These are phyloP conservation scores for Andinoacara biseriatus DNA, from an alignment of 2,113 vertebrate species.

Conservation along the genomic window DNA sequence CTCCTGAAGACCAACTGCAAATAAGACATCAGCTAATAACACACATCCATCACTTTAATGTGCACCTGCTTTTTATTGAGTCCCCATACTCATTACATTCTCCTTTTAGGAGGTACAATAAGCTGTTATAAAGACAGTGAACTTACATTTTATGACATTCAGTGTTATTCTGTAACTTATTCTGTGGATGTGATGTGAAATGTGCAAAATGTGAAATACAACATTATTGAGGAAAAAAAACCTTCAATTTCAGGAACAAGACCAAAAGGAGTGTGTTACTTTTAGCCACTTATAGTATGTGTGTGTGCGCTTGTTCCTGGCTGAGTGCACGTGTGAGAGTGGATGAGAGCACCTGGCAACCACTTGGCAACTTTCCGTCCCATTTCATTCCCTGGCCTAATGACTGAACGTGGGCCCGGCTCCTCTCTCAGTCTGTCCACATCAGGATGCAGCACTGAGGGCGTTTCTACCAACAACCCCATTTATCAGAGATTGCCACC, in stretches of 20 bases:
- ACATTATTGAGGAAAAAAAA: too few relatives aligned
- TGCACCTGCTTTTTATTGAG: conserved; percentile 18
- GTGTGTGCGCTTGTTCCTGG: conserved; percentile 18
- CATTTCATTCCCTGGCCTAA: conserved; percentile 62
- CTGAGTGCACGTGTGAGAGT: conserved; percentile 39
- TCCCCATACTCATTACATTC: not conserved
- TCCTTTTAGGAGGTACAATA: not conserved
- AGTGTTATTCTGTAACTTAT: not conserved
- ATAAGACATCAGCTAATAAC: not conserved
- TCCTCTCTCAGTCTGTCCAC: conserved; percentile 61
- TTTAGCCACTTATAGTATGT: conserved; percentile 10
- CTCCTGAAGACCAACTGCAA: not conserved
- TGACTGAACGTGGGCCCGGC: conserved; percentile 50
- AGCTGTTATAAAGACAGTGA: not conserved
- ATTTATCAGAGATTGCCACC: conserved; percentile 70
- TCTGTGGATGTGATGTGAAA: not conserved
- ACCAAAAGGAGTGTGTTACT: conserved; percentile 22
- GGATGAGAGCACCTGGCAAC: conserved; percentile 67
- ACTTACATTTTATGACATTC: not conserved
- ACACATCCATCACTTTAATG: conserved; percentile 3
- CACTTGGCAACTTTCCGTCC: conserved; percentile 69
- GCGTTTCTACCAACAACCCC: conserved; percentile 55
- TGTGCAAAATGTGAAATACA: not conserved
- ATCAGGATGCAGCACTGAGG: conserved; percentile 69
- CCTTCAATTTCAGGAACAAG: conserved; percentile 9